Conservation (phyloP, 2,888 invertebrate genomes). For the Noctua pronuba region DNA sequence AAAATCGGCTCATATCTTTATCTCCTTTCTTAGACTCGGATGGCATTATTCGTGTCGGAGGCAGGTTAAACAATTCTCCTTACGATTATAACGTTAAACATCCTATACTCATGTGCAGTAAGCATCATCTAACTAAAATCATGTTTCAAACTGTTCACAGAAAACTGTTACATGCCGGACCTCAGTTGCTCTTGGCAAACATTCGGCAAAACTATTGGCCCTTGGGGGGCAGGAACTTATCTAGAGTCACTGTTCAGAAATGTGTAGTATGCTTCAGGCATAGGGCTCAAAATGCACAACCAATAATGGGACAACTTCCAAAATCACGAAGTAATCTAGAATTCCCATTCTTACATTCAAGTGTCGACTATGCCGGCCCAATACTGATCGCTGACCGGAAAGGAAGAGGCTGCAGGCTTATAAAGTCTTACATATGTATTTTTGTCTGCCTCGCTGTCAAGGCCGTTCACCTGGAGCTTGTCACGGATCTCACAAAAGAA, state of each 20-base stretch:
- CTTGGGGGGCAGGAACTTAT: not conserved
- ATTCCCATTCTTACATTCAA: too few relatives aligned
- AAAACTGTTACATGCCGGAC: not conserved
- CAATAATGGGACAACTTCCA: constrained; percentile 1
- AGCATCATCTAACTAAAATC: not conserved
- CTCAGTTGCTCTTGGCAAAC: not conserved
- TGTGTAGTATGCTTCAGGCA: not conserved
- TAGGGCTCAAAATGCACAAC: not conserved
- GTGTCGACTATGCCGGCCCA: too few relatives aligned
- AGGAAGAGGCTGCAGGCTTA: constrained; percentile 1
- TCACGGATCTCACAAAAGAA: not conserved
- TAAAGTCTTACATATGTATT: not conserved
- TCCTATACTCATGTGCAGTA: not conserved
- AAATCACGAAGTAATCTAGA: too few relatives aligned
- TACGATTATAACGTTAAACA: not conserved
- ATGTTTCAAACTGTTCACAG: not conserved
- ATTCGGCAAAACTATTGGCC: not conserved
- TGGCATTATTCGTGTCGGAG: not conserved
- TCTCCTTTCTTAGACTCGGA: not conserved
- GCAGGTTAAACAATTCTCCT: not conserved
- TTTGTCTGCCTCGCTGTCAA: constrained; percentile 2
- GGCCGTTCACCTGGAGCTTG: not conserved
- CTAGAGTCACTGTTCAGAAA: not conserved
- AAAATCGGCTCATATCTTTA: constrained; percentile 2
- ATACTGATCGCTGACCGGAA: constrained; percentile 2